A percentile compares a stretch with the other conserved stretches of the same genome.
These are phyloP conservation scores for Edolisoma coerulescens DNA, from an alignment of 2,113 vertebrate species.

Conservation along the genomic window DNA sequence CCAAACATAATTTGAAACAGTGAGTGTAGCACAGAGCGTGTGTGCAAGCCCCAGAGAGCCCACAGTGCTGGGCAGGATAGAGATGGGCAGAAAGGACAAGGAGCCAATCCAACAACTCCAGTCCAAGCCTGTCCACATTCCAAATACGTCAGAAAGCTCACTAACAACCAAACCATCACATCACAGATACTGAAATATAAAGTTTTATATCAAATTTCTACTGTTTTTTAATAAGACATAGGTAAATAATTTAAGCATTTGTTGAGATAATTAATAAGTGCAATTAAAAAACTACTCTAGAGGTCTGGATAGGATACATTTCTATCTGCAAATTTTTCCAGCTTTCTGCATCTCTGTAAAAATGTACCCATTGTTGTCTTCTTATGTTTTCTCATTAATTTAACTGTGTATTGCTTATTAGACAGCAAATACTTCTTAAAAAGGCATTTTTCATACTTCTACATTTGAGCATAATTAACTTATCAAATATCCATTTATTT, in stretches of 20 bases:
- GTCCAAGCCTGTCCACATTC: background rate
- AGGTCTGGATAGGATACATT: background rate
- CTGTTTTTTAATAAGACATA: background rate
- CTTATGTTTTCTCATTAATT: background rate
- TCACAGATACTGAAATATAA: fast-evolving
- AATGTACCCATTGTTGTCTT: background rate
- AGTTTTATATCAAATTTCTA: background rate
- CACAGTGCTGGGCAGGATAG: fast-evolving
- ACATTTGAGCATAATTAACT: background rate
- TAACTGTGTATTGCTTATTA: background rate
- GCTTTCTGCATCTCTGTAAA: background rate
- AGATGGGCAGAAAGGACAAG: background rate
- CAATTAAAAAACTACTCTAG: background rate
- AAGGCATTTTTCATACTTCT: background rate
- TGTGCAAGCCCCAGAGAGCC: background rate
- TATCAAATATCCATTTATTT: background rate
- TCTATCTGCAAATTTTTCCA: background rate
- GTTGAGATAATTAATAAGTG: background rate
- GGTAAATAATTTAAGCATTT: background rate
- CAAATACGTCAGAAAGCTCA: fast-evolving
- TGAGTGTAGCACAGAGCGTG: background rate
- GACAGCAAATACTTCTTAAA: background rate
- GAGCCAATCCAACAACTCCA: background rate
- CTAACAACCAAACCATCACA: background rate
- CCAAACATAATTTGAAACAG: background rate